Percentiles rank a stretch among this genome's conserved stretches.
These are phyloP conservation scores for Pelagia noctiluca DNA, from an alignment of 30 jellyfish, hydroid and myxozoan species.

Conservation along the genomic window DNA sequence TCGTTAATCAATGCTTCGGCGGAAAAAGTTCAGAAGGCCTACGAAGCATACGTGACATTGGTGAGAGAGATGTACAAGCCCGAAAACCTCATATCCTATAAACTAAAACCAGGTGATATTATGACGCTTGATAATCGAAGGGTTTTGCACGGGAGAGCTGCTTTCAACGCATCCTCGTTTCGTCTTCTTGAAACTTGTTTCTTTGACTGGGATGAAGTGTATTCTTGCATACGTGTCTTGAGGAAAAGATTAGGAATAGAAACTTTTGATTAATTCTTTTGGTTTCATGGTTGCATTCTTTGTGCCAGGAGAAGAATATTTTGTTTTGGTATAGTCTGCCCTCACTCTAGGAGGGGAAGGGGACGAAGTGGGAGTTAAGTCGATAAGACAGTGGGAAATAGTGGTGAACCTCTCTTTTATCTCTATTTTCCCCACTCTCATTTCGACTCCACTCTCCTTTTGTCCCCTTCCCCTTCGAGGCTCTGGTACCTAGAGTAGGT, in stretches of 20 bases:
- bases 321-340: too few relatives aligned
- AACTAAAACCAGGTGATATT: constrained; percentile 62
- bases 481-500: too few relatives aligned
- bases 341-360: too few relatives aligned
- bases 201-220: constrained; percentile 72
- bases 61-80: background rate
- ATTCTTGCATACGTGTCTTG: constrained; percentile 35
- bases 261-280: too few relatives aligned
- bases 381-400: too few relatives aligned
- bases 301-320: too few relatives aligned
- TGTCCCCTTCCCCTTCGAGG: too few relatives aligned
- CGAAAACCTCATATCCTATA: constrained; percentile 11
- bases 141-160: constrained; percentile 70
- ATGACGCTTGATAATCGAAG: constrained; percentile 53
- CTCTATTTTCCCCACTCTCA: too few relatives aligned
- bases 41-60: constrained; percentile 32
- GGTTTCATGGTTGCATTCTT: too few relatives aligned
- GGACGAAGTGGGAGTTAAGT: too few relatives aligned
- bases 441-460: too few relatives aligned
- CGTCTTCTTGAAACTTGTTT: constrained; percentile 55
- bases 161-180: constrained; percentile 26
- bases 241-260: constrained; percentile 33
- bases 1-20: constrained; percentile 66
- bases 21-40: constrained; percentile 28
- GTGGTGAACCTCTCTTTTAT: too few relatives aligned